Percentiles rank a stretch among this genome's conserved stretches.
phyloP scores from a whole-genome alignment of 2,888 invertebrate genomes.

The Drosophila kambysellisi region DNA sequence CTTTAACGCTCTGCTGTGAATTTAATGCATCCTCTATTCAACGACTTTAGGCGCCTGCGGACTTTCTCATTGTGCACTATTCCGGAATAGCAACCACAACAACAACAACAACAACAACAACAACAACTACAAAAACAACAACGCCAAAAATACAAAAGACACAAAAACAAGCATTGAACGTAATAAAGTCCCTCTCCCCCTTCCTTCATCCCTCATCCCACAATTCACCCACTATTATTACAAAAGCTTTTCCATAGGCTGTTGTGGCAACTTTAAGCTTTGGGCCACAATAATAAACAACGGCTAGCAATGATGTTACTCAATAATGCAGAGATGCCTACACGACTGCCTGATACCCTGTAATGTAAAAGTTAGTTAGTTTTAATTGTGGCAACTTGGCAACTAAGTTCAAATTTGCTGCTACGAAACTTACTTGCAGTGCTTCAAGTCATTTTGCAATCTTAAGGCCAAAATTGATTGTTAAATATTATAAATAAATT shows the following conservation, averaged over 20 bases:
- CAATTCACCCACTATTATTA: conserved; percentile 9
- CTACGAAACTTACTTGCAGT: too few species aligned
- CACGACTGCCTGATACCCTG: conserved; percentile 7
- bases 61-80: conserved; percentile 26
- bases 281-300: conserved; percentile 33
- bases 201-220: background rate
- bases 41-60: conserved; percentile 18
- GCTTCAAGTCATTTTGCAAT: background rate
- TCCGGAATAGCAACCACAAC: conserved; percentile 11
- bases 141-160: conserved; percentile 17
- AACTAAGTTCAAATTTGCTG: background rate
- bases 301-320: conserved; percentile 23
- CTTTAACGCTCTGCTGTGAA: conserved; percentile 15
- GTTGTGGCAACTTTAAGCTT: conserved; percentile 39
- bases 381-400: background rate
- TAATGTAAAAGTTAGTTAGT: background rate
- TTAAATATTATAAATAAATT: too few species aligned
- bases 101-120: conserved; percentile 14
- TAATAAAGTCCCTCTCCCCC: conserved; percentile 23
- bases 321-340: background rate
- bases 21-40: conserved; percentile 1
- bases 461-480: background rate
- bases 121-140: conserved; percentile 4
- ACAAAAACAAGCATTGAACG: conserved; percentile 31
- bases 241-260: conserved; percentile 44